phyloP scores from a whole-genome alignment of 2,888 invertebrate genomes.

The Cantharis flavilabris region DNA sequence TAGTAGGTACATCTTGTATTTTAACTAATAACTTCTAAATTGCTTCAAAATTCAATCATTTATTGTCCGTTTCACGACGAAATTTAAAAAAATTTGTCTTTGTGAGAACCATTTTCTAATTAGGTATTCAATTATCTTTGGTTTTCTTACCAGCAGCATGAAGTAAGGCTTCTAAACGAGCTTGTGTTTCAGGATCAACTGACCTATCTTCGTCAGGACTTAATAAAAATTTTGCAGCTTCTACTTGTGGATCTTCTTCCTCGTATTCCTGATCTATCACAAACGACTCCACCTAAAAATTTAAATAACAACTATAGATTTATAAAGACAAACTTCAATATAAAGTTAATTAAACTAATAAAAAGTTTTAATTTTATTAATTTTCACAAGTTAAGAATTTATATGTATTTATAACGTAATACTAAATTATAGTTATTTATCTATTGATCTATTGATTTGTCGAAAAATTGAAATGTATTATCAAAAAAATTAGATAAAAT shows the following conservation, averaged over 20 bases:
- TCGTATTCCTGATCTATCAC: slow-evolving; percentile 67
- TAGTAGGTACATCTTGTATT: too few species aligned
- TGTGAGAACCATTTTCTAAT: background rate
- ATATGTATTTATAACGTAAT: too few species aligned
- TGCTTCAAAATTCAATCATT: too few species aligned
- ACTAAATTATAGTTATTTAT: too few species aligned
- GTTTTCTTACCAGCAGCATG: slow-evolving; percentile 79
- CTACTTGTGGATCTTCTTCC: slow-evolving; percentile 66
- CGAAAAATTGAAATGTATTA: too few species aligned
- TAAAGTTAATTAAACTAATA: too few species aligned
- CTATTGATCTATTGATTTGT: too few species aligned
- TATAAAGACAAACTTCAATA: background rate
- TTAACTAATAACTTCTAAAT: too few species aligned
- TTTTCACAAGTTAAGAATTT: too few species aligned
- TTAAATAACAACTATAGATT: background rate
- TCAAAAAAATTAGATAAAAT: too few species aligned
- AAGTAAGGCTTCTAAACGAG: slow-evolving; percentile 87
- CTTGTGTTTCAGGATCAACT: slow-evolving; percentile 86
- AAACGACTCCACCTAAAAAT: slow-evolving; percentile 70
- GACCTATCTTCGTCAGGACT: slow-evolving; percentile 68
- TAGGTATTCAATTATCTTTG: background rate
- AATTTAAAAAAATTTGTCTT: background rate
- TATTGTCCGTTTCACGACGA: background rate
- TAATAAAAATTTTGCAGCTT: slow-evolving; percentile 67
- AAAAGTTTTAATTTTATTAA: too few species aligned